Evolutionary conservation across 2,888 invertebrate genomes (phyloP).

Genomic region (Epistrophe grossulariae): DNA sequence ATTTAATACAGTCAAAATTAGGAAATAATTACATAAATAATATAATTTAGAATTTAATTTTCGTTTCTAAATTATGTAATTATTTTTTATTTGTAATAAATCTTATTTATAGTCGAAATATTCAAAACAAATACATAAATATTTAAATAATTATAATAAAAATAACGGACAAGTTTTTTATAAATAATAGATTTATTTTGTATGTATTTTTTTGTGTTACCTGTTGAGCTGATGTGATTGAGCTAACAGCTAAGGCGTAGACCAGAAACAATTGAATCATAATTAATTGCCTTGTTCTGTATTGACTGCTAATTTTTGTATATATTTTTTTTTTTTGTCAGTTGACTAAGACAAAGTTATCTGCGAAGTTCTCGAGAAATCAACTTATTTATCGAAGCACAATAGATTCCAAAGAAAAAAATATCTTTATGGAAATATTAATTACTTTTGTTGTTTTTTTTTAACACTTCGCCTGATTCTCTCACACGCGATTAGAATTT

Average conservation of each 20-base stretch:
- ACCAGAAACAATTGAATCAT: slow-evolving; percentile 59
- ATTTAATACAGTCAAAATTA: neutral
- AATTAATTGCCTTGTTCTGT: slow-evolving; percentile 29
- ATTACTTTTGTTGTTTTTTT: slow-evolving; percentile 5
- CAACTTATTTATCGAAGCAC: slow-evolving; percentile 12
- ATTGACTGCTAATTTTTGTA: slow-evolving; percentile 14
- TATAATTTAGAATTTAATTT: neutral
- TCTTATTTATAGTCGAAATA: neutral
- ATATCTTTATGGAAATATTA: slow-evolving; percentile 9
- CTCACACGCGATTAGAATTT: slow-evolving; percentile 46
- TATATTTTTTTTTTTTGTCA: neutral
- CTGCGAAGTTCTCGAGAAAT: slow-evolving; percentile 12
- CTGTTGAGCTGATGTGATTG: slow-evolving; percentile 59
- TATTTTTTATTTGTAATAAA: neutral
- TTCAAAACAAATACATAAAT: neutral
- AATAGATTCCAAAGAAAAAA: neutral
- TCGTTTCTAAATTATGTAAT: neutral
- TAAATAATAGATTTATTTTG: slow-evolving; percentile 1
- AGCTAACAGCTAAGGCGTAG: slow-evolving; percentile 53
- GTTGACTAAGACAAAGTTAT: neutral
- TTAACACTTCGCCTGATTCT: slow-evolving; percentile 21
- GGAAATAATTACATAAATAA: neutral
- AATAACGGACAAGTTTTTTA: neutral
- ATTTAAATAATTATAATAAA: neutral
- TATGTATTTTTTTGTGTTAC: slow-evolving; percentile 27